Evolutionary conservation across 2,888 invertebrate genomes (phyloP).

Genomic region (Dusona sp.): DNA sequence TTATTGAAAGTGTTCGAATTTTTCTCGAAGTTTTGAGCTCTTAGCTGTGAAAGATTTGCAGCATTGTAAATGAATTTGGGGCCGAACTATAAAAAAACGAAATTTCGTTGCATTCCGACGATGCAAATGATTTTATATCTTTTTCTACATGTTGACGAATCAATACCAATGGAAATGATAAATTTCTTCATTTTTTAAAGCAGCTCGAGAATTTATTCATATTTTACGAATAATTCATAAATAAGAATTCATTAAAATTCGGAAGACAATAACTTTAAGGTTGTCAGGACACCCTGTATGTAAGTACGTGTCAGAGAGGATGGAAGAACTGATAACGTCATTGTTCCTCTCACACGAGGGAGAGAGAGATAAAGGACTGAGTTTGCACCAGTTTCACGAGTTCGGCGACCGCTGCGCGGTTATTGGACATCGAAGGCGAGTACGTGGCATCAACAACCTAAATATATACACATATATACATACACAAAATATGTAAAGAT

Average conservation of each 20-base stretch:
- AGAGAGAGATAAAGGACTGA: conserved; percentile 53
- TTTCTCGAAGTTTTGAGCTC: neutral
- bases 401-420: conserved; percentile 71
- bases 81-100: neutral
- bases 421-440: conserved; percentile 77
- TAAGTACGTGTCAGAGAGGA: conserved; percentile 47
- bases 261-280: neutral
- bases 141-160: neutral
- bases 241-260: neutral
- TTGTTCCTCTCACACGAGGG: conserved; percentile 45
- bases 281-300: conserved; percentile 15
- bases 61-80: neutral
- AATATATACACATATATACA: conserved; percentile 1
- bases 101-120: neutral
- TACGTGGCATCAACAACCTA: conserved; percentile 36
- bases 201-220: neutral
- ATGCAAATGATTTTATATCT: neutral
- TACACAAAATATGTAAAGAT: conserved; percentile 3
- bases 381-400: conserved; percentile 77
- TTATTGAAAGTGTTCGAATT: neutral
- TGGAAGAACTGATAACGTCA: conserved; percentile 69
- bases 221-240: neutral
- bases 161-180: neutral
- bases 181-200: neutral
- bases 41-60: neutral